Base-by-base conservation (phyloP, 2,888 invertebrate genomes). In the Nasonia oneida region DNA sequence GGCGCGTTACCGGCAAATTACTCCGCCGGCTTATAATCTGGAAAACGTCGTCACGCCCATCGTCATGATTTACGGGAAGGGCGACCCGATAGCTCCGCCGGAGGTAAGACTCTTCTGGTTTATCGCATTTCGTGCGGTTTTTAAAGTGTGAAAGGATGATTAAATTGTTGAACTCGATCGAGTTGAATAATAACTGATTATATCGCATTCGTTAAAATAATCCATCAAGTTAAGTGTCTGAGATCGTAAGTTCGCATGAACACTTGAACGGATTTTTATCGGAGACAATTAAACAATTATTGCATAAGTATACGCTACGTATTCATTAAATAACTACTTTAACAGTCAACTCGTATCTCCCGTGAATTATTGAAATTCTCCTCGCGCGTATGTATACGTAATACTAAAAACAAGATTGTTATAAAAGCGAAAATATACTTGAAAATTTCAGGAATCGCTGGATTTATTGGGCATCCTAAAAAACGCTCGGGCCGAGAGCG, bases 11-110 rank as follows among this genome's bases (percentile, higher is more conserved):
- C 14, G 61, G 12, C 73, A 64, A 42, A 4, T 61, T 23, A 10
- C 18, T 15, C 81, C 81, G 10, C 74, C 81, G 3, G 29, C 61
- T 12, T 81, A 81, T 23, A 61, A 81, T 61, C 47, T 81, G 57
- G 64, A 42, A 14, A 81, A 81, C 6, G 37, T 81, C 33, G 33
- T 61, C 2, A 57, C 53, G 23, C 81, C 74, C 1, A 29, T 81
- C 8, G 14, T 42, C 42, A 42, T 81, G 39, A 61, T 81, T 33
- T 73, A 74, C 33, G 81, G 74, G 6, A 74, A 74, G 39, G 61
- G 42, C 39, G 81, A 81, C 42, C 61, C 74, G 15, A 57, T 81
- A 23, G 74, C 81, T 8, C 14, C 81, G 18, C 64, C 81, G 5
- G 74, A 81, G 23, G 81, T 81, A 33, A 76, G 18, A 1, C 57